Evolutionary conservation across 2,797 vertebrate species (phyloP).

Genomic region (Phrynocephalus forsythii): DNA sequence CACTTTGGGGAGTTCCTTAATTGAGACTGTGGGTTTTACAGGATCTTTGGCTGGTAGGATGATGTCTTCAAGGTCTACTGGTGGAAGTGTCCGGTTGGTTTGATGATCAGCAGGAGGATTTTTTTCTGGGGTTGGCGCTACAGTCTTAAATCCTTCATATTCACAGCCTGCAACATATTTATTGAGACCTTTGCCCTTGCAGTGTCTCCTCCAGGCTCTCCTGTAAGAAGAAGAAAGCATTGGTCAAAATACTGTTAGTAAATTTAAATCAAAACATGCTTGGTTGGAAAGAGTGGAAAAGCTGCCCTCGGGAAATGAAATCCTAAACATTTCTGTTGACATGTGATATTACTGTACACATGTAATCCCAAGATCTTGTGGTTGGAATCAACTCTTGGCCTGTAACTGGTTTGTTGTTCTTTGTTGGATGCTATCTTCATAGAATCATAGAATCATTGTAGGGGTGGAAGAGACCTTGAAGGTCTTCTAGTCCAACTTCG

Average conservation of each 20-base stretch:
- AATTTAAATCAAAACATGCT: neutral
- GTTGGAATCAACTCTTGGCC: neutral
- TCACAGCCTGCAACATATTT: neutral
- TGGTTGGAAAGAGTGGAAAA: neutral
- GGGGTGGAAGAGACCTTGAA: too few relatives aligned
- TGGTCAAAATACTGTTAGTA: neutral
- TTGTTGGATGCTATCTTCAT: too few relatives aligned
- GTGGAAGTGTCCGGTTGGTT: neutral
- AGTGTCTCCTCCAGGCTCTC: slow-evolving; percentile 8
- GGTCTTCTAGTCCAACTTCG: too few relatives aligned
- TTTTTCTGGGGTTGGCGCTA: neutral
- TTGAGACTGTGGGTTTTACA: neutral
- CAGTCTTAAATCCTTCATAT: neutral
- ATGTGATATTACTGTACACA: too few relatives aligned
- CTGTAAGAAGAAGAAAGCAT: slow-evolving; percentile 9
- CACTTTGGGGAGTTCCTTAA: neutral
- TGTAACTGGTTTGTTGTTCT: neutral
- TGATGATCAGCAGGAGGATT: neutral
- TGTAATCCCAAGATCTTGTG: too few relatives aligned
- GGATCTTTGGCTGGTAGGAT: neutral
- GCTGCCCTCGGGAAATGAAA: neutral
- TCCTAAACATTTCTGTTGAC: too few relatives aligned
- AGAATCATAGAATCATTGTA: too few relatives aligned
- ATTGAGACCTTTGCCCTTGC: slow-evolving; percentile 9
- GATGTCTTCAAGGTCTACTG: neutral